These are phyloP conservation scores for Odontomachus brunneus DNA, from an alignment of 1,140 invertebrate genomes.

Conservation along the genomic window DNA sequence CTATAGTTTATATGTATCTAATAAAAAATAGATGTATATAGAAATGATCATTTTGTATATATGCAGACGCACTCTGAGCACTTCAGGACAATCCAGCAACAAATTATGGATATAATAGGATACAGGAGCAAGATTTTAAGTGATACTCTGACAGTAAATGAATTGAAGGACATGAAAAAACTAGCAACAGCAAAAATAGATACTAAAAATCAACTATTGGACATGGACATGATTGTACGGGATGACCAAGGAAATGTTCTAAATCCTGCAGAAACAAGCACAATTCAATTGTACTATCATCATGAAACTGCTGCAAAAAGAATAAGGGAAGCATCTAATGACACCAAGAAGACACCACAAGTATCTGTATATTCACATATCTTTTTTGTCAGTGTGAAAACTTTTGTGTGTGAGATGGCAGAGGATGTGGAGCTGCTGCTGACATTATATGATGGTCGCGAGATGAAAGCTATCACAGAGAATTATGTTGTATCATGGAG, in stretches of 20 bases:
- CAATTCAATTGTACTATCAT: conserved; percentile 91
- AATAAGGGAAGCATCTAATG: conserved; percentile 87
- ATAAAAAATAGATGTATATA: not conserved
- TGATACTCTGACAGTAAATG: conserved; percentile 94
- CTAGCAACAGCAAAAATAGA: conserved; percentile 95
- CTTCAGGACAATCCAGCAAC: conserved; percentile 91
- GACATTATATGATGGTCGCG: conserved; percentile 93
- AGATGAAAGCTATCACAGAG: conserved; percentile 91
- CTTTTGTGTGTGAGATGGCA: conserved; percentile 92
- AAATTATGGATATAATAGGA: conserved; percentile 93
- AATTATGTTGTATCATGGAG: conserved; percentile 94
- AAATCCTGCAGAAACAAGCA: conserved; percentile 91
- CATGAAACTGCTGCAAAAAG: conserved; percentile 90
- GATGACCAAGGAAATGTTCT: conserved; percentile 93
- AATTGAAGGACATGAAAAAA: conserved; percentile 93
- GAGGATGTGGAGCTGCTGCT: conserved; percentile 94
- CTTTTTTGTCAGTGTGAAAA: conserved; percentile 89
- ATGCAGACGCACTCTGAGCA: conserved; percentile 86
- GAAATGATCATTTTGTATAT: conserved; percentile 16
- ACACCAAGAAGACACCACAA: conserved; percentile 82
- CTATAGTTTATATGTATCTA: not conserved
- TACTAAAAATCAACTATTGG: conserved; percentile 91
- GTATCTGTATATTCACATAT: conserved; percentile 87
- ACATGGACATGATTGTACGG: conserved; percentile 93
- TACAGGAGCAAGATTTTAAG: conserved; percentile 93